phyloP scores from a whole-genome alignment of 2,113 vertebrate species.

The Heliornis fulica region DNA sequence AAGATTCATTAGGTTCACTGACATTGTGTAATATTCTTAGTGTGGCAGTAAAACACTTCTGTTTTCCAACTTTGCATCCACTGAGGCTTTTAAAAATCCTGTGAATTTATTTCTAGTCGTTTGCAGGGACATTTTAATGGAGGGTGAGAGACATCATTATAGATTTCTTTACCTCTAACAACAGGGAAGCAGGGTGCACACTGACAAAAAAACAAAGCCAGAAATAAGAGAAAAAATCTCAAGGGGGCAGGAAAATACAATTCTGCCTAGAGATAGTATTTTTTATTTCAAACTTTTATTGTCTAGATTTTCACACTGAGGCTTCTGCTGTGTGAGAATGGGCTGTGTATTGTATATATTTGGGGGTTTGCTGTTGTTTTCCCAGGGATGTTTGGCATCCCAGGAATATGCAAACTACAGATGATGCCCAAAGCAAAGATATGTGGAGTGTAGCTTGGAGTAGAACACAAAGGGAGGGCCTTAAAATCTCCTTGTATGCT shows the following conservation, averaged over 20 bases:
- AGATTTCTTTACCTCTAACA: constrained; percentile 28
- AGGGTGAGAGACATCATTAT: constrained; percentile 5
- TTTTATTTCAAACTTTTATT: constrained; percentile 46
- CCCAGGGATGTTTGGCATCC: not conserved
- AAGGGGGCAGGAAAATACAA: not conserved
- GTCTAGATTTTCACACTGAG: not conserved
- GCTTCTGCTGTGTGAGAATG: constrained; percentile 32
- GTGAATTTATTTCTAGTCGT: constrained; percentile 36
- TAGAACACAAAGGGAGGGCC: not conserved
- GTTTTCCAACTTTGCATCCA: not conserved
- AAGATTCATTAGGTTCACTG: not conserved
- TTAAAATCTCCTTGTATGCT: not conserved
- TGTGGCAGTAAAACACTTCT: not conserved
- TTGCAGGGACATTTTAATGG: constrained; percentile 46
- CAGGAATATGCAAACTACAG: constrained; percentile 18
- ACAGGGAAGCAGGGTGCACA: not conserved
- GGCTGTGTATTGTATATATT: not conserved
- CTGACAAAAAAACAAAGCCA: constrained; percentile 32
- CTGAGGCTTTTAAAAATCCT: constrained; percentile 10
- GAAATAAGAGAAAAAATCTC: constrained; percentile 5
- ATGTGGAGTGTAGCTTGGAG: constrained; percentile 2
- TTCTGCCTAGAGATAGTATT: constrained; percentile 12
- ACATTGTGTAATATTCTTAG: not conserved
- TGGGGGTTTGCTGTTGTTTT: constrained; percentile 21
- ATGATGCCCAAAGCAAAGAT: constrained; percentile 50